Conservation (phyloP, 1,140 invertebrate genomes). For the Linepithema humile region DNA sequence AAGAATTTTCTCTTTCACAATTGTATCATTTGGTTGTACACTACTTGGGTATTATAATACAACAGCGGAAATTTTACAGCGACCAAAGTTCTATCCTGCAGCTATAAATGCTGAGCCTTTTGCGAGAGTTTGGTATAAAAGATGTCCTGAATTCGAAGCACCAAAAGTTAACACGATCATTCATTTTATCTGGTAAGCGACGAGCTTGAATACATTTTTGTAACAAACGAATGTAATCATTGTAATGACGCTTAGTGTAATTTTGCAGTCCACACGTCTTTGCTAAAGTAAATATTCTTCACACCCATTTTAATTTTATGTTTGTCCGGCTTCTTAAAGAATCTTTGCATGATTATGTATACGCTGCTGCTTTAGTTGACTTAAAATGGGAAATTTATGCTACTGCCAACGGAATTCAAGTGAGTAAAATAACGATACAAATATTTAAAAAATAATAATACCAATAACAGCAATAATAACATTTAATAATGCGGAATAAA, state of each 20-base stretch:
- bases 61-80: conserved; percentile 76
- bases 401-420: conserved; percentile 92
- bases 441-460: not conserved
- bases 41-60: too few species aligned
- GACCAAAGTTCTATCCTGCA: conserved; percentile 87
- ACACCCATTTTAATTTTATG: conserved; percentile 92
- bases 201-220: not conserved
- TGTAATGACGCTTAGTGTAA: conserved; percentile 71
- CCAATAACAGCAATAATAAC: not conserved
- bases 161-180: conserved; percentile 94
- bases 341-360: conserved; percentile 95
- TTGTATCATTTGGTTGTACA: not conserved
- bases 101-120: conserved; percentile 92
- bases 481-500: not conserved
- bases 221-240: conserved; percentile 36
- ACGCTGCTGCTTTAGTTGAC: conserved; percentile 95
- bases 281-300: conserved; percentile 92
- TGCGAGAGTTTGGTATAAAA: conserved; percentile 95
- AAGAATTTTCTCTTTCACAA: not conserved
- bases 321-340: conserved; percentile 94
- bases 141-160: conserved; percentile 95
- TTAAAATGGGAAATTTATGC: conserved; percentile 91
- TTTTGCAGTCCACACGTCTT: conserved; percentile 92
- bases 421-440: conserved; percentile 83
- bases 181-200: conserved; percentile 90